Base-by-base conservation (phyloP, 2,797 vertebrate species). In the Gobionotothen gibberifrons region DNA sequence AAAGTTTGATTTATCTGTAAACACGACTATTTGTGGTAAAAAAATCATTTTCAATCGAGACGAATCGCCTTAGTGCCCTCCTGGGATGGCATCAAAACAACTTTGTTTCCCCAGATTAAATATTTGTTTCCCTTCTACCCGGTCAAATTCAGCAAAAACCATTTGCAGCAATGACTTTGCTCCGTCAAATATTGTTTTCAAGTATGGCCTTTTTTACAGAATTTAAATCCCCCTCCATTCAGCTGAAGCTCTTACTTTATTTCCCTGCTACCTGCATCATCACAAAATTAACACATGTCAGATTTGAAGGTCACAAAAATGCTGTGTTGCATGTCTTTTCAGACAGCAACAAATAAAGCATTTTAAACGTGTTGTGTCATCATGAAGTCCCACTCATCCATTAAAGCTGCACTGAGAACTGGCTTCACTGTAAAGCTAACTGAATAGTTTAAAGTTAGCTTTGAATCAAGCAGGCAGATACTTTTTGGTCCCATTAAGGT, bases 101-200 rank as follows among this genome's bases (percentile, higher is more conserved):
- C 54, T 17, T 5, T 0, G 15, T 15, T 19, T 36, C 54, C 11
- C 8, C 14, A 44, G 14, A 66, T 19, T 15, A 29, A 29, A 22
- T n/a, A 14, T 22, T 43, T 15, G 19, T 48, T 48, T 40, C 12
- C 11, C n/a, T 39, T 10, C 11, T 9, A 8, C 7, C 12, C 2
- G 0, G 17, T 39, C 15, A 36, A 17, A 26, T 15, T 4, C 6
- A 0, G 40, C 15, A 8, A 2, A 22, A 1, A 54, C 26, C 1
- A 43, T 19, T 7, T 6, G 19, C 26, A 55, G 42, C 17, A 1
- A 1, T 54, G 17, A 53, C 40, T 52, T 26, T 63, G 9, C 14
- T 16, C 9, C 26, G 19, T 4, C 26, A 46, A 12, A 58, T 56
- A 43, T 51, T 29, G 26, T 58, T 48, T 2, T 3, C 14, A 44